Evolutionary conservation across 1,140 invertebrate species (phyloP).

Genomic region (Stegodyphus dumicola): DNA sequence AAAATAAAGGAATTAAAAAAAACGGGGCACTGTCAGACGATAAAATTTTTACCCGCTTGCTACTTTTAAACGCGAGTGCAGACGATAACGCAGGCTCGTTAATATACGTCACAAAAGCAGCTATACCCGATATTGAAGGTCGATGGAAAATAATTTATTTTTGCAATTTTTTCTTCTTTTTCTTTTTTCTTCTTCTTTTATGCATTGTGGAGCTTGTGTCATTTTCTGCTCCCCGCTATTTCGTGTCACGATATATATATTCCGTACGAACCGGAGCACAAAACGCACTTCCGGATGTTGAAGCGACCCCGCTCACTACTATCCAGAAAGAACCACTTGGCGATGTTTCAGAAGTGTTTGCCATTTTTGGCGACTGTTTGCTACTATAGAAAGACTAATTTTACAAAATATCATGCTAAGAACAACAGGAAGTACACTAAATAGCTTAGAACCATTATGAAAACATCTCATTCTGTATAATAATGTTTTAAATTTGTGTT

Average conservation of each 20-base stretch:
- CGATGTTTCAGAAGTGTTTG: constrained; percentile 5
- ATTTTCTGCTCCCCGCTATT: constrained; percentile 30
- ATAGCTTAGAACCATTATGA: no score
- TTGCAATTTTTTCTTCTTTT: constrained; percentile 34
- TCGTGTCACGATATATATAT: constrained; percentile 44
- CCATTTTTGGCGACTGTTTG: neutral
- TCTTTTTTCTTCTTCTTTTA: constrained; percentile 27
- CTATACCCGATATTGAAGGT: constrained; percentile 47
- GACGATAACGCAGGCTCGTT: constrained; percentile 37
- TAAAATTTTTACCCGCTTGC: constrained; percentile 28
- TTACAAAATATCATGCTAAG: no score
- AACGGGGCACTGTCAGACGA: constrained; percentile 22
- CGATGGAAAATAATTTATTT: constrained; percentile 59
- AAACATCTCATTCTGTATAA: no score
- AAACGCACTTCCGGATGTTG: constrained; percentile 55
- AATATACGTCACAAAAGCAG: constrained; percentile 51
- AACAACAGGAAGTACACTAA: no score
- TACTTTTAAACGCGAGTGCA: neutral
- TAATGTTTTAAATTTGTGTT: no score
- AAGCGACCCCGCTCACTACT: constrained; percentile 33
- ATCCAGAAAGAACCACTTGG: neutral
- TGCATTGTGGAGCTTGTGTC: constrained; percentile 13
- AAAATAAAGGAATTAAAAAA: neutral
- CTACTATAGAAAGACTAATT: no score
- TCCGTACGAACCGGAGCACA: constrained; percentile 26